Base-by-base conservation (phyloP, 2,113 vertebrate species). In the Equus quagga region DNA sequence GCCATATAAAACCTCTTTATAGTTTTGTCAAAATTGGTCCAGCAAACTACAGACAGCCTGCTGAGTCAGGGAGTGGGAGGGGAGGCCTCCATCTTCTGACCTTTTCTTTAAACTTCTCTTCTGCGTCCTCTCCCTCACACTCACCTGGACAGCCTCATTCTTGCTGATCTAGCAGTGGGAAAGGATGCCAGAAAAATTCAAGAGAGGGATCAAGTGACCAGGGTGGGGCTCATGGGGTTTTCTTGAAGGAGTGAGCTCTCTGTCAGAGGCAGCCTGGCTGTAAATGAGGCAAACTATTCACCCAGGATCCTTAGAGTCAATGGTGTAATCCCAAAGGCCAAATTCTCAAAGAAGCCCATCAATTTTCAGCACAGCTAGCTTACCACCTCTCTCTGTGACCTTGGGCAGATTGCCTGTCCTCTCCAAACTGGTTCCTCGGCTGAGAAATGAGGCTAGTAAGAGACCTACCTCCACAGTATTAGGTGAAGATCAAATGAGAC, bases 401-500 rank as follows among this genome's bases (percentile, higher is more conserved):
- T 26, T 49, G 54, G 88, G 51, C 8, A 65, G 33, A n/a, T 11
- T 58, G 88, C 56, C 64, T 44, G 3, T 72, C 14, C 44, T 51
- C 67, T 54, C 36, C 69, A 58, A 83, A 36, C 44, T 83, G 24
- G 70, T 81, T 79, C 41, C 93, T 94, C 26, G 69, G 65, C 2
- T 78, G 36, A 51, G 75, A 75, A 95, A 70, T 18, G 14, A 89
- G 17, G 19, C 67, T 62, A 13, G n/a, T 49, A 54, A 67, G 33
- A 92, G 78, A 70, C 33, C 79, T 64, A 7, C 10, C 11, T 62
- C 70, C 60, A 62, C 19, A 31, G 41, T 44, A 65, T 9, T 76
- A 79, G 54, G 44, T 87, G 46, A 91, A 70, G 84, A 79, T 62
- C 73, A 86, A 79, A 92, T 21, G 26, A 88, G 72, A 91, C 15